Percentiles rank a stretch among this genome's conserved stretches.
Evolutionary conservation across 2,113 vertebrate genomes (phyloP).

Genomic region (Peromyscus leucopus): DNA sequence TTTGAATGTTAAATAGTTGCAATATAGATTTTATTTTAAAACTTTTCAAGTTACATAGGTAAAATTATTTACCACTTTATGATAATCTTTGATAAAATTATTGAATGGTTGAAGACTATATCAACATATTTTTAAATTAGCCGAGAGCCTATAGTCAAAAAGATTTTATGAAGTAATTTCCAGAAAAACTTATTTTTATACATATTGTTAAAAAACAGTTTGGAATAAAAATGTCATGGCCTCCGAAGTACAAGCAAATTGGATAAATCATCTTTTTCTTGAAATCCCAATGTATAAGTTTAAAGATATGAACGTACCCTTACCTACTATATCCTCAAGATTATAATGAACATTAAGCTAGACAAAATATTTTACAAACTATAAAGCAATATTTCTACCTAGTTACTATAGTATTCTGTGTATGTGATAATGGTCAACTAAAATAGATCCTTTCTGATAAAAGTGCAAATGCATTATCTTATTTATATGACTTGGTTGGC

Average conservation of each 20-base stretch:
- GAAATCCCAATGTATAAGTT: constrained; percentile 20
- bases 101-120: background rate
- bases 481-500: constrained; percentile 51
- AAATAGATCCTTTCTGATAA: constrained; percentile 56
- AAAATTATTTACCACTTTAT: constrained; percentile 34
- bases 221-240: background rate
- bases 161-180: constrained; percentile 44
- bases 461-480: constrained; percentile 12
- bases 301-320: constrained; percentile 3
- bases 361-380: constrained; percentile 68
- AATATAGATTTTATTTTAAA: constrained; percentile 13
- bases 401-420: constrained; percentile 6
- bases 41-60: background rate
- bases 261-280: constrained; percentile 16
- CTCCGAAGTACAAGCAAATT: background rate
- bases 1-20: background rate
- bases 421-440: constrained; percentile 44
- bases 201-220: background rate
- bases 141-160: background rate
- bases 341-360: constrained; percentile 53
- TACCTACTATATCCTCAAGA: constrained; percentile 28
- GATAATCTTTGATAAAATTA: constrained; percentile 37
- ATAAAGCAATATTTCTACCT: constrained; percentile 34
- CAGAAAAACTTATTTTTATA: constrained; percentile 35
- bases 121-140: background rate